Base-by-base conservation (phyloP, 2,888 invertebrate genomes). In the Yponomeuta plumbellus region DNA sequence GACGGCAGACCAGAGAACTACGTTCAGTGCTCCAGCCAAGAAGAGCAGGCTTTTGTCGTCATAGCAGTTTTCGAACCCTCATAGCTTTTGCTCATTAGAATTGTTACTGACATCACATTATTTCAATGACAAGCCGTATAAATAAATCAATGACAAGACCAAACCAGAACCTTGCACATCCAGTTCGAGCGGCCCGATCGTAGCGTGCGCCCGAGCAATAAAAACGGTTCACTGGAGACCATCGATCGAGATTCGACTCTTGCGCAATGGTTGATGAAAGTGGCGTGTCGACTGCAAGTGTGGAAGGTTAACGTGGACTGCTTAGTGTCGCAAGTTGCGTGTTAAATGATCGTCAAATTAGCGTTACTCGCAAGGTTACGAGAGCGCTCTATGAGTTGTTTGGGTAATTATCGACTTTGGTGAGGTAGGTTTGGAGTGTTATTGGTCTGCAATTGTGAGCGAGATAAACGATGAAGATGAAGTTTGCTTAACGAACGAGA, bases 191-290 rank as follows among this genome's bases (percentile, higher is more conserved):
- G 4, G 17, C 44, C 4, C 17, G 44, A 13, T 52, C 44, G 44
- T 52, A 52, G 44, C 44, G 17, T 52, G 44, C 44, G 17, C 17
- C 17, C 17, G 44, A 52, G 44, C 44, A 52, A 52, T 52, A 52
- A 52, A 52, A 52, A 52, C 44, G 44, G 44, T 52, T 52, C 44
- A 52, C 17, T 52, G 13, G 44, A 52, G 44, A 17, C 44, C 34
- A 34, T 52, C 44, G 44, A 52, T 52, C 17, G 44, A 52, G 44
- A 52, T 52, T 52, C 44, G 44, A 52, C 44, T 52, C 44, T 52
- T 52, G 44, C 44, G 44, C 44, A 52, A 52, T 52, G 44, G 6
- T 4, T 52, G 44, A 52, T 52, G 44, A 52, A 52, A 52, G 44
- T 52, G 44, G 44, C 44, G 44, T 52, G 44, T 52, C 3, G 44